Conservation (phyloP, 2,888 invertebrate genomes). For the Pegoplata infirma region DNA sequence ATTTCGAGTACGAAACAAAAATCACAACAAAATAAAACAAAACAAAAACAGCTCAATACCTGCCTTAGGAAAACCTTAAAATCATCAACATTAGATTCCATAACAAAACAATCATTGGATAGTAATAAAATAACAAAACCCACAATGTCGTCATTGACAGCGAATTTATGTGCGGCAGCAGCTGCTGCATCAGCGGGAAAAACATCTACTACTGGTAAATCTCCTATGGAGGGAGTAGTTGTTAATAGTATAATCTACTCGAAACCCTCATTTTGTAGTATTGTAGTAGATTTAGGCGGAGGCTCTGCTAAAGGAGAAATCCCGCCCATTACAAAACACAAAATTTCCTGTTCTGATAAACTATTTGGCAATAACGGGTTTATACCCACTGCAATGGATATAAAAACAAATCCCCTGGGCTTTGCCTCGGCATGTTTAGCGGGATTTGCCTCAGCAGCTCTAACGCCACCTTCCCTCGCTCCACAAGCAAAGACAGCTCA, state of each 20-base stretch:
- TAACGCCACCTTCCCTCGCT: neutral
- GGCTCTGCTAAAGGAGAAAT: neutral
- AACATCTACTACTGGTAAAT: neutral
- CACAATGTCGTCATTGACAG: conserved; percentile 45
- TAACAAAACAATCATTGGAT: neutral
- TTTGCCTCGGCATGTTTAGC: conserved; percentile 5
- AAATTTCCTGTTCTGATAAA: neutral
- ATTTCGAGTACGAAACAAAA: conserved; percentile 39
- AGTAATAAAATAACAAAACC: neutral
- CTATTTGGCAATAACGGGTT: neutral
- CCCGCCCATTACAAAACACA: neutral
- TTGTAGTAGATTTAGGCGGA: conserved; percentile 50
- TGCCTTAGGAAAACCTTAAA: conserved; percentile 28
- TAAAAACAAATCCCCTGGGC: neutral
- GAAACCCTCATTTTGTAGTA: conserved; percentile 55
- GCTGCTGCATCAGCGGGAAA: conserved; percentile 12
- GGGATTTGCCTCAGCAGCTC: neutral
- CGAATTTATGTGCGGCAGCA: conserved; percentile 14
- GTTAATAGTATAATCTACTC: conserved; percentile 60
- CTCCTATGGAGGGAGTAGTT: conserved; percentile 53
- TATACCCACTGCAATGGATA: conserved; percentile 4
- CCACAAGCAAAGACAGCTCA: neutral
- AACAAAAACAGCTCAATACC: conserved; percentile 43
- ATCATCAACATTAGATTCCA: conserved; percentile 30
- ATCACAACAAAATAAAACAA: conserved; percentile 18